phyloP scores from a whole-genome alignment of 2,888 invertebrate genomes.

The Gnatocerus cornutus region DNA sequence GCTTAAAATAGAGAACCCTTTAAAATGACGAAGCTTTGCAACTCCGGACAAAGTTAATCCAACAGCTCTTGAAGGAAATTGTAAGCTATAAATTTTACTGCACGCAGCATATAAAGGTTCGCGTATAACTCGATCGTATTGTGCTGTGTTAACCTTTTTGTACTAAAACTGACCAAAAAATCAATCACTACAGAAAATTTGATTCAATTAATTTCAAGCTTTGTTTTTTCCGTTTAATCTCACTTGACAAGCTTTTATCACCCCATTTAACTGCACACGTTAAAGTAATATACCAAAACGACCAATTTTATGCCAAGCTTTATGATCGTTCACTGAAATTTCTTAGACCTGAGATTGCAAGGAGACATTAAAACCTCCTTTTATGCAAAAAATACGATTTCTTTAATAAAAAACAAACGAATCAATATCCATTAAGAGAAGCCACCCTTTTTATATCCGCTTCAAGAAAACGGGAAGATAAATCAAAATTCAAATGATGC shows the following conservation, averaged over 20 bases:
- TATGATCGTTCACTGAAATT: not conserved
- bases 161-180: not conserved
- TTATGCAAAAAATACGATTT: not conserved
- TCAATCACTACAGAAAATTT: no score
- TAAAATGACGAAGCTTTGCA: no score
- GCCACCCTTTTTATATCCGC: not conserved
- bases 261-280: no score
- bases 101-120: not conserved
- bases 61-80: not conserved
- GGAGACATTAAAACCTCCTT: not conserved
- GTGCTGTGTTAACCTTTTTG: not conserved
- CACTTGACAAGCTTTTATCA: no score
- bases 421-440: not conserved
- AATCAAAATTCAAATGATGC: constrained; percentile 33
- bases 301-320: not conserved
- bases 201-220: no score
- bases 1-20: no score
- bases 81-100: constrained; percentile 4
- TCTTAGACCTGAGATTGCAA: not conserved
- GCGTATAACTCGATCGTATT: not conserved
- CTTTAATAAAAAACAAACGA: not conserved
- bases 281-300: not conserved
- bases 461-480: constrained; percentile 19
- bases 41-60: not conserved
- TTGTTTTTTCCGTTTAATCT: no score